Percentiles rank a stretch among this genome's conserved stretches.
phyloP scores from a whole-genome alignment of 2,113 vertebrate genomes.

The Psophia crepitans region DNA sequence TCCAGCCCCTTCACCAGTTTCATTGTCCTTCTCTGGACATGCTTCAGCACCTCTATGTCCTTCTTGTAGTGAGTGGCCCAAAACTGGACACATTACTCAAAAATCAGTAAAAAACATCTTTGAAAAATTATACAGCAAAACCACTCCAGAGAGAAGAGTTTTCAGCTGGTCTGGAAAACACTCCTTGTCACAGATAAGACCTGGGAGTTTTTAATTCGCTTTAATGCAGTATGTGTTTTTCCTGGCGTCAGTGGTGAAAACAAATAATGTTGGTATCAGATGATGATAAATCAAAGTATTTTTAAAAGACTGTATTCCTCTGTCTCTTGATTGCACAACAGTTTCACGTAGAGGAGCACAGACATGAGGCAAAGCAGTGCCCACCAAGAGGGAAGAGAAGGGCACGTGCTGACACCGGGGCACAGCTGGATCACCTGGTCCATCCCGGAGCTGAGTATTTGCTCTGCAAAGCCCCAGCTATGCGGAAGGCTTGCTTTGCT shows the following conservation, averaged over 20 bases:
- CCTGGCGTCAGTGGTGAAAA: neutral
- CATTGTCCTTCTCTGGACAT: too few relatives aligned
- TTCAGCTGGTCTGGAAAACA: neutral
- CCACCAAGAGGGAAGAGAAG: neutral
- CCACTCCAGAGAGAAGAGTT: neutral
- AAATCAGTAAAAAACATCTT: too few relatives aligned
- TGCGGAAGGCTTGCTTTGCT: accelerated
- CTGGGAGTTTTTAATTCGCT: neutral
- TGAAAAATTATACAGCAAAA: neutral
- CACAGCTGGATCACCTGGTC: accelerated
- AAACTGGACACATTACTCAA: too few relatives aligned
- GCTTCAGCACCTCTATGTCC: too few relatives aligned
- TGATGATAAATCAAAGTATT: neutral
- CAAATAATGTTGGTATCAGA: neutral
- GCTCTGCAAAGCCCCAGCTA: neutral
- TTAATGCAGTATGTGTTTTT: neutral
- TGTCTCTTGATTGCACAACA: neutral
- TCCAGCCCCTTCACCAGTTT: too few relatives aligned
- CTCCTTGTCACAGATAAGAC: neutral
- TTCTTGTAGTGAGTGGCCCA: too few relatives aligned
- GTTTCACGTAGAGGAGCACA: neutral
- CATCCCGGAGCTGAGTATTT: accelerated
- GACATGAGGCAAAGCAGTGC: neutral
- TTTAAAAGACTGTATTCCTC: neutral
- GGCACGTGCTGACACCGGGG: accelerated